Percentiles rank a stretch among this genome's conserved stretches.
Evolutionary conservation across 37 sponge, comb jelly and placozoan genomes (phyloP).

Genomic region (Eunapius fragilis): DNA sequence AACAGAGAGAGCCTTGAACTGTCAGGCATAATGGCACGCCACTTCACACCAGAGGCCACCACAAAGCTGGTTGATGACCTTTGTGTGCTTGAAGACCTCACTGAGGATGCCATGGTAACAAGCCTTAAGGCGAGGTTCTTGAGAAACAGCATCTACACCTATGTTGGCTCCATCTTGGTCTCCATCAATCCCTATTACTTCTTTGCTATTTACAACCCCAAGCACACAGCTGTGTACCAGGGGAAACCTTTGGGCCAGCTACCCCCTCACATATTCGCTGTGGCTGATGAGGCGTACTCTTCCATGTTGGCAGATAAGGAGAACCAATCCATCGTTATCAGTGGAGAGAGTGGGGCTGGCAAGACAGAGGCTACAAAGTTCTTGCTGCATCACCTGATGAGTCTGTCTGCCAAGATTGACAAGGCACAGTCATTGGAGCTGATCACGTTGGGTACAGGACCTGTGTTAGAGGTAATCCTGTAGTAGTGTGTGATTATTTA

Average conservation of each 20-base stretch:
- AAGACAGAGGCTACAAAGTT: conserved; percentile 95
- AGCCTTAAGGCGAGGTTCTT: conserved; percentile 79
- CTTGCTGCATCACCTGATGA: conserved; percentile 85
- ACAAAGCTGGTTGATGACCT: conserved; percentile 63
- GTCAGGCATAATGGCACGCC: conserved; percentile 32
- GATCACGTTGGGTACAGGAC: conserved; percentile 87
- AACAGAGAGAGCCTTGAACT: not conserved
- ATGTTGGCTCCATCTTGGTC: conserved; percentile 91
- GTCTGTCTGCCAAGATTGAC: conserved; percentile 80
- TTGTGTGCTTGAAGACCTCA: conserved; percentile 80
- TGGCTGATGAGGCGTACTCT: conserved; percentile 84
- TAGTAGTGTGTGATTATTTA: not conserved
- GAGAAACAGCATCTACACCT: conserved; percentile 91
- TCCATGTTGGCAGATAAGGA: conserved; percentile 70
- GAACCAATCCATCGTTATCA: conserved; percentile 89
- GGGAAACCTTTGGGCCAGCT: conserved; percentile 60
- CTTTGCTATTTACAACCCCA: conserved; percentile 90
- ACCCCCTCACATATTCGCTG: conserved; percentile 92
- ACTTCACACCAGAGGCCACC: conserved; percentile 44
- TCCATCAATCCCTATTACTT: conserved; percentile 91
- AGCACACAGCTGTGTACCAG: conserved; percentile 79
- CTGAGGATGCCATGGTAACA: conserved; percentile 84
- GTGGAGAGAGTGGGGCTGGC: conserved; percentile 95
- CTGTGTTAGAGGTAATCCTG: conserved; percentile 76
- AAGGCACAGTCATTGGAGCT: conserved; percentile 68